phyloP scores from a whole-genome alignment of 1,140 invertebrate species.

The Calephelis virginiensis region DNA sequence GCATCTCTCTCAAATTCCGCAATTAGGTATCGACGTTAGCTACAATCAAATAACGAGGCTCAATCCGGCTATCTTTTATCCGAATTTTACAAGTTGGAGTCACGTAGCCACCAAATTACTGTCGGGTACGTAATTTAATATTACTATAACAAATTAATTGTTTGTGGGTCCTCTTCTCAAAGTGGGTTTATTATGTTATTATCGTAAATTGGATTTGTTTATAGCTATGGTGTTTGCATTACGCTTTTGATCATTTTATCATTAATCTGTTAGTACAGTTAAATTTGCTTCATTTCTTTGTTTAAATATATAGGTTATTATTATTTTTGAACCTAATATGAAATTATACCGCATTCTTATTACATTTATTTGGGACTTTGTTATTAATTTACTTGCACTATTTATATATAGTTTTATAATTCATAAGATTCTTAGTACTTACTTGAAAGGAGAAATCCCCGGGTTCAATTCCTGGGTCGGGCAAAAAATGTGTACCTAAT shows the following conservation, averaged over 20 bases:
- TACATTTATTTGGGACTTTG: too few species aligned
- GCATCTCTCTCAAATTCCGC: conserved; percentile 86
- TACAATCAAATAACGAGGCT: conserved; percentile 89
- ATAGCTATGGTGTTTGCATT: not conserved
- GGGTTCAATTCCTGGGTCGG: too few species aligned
- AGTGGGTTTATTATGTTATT: conserved; percentile 1
- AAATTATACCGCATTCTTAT: too few species aligned
- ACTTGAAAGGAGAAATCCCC: too few species aligned
- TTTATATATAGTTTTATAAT: too few species aligned
- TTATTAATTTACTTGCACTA: too few species aligned
- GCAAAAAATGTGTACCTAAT: too few species aligned
- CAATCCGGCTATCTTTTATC: conserved; percentile 90
- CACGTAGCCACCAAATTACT: conserved; percentile 89
- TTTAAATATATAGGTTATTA: too few species aligned
- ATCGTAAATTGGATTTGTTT: not conserved
- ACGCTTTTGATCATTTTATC: not conserved
- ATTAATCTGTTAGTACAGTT: too few species aligned
- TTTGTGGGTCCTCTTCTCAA: not conserved
- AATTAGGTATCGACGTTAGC: conserved; percentile 89
- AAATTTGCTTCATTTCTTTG: too few species aligned
- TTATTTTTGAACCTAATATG: too few species aligned
- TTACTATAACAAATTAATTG: conserved; percentile 17
- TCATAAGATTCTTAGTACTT: too few species aligned
- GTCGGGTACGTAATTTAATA: conserved; percentile 79
- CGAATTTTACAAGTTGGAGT: conserved; percentile 90